These are phyloP conservation scores for Bombus pyrosoma DNA, from an alignment of 1,140 invertebrate genomes.

Conservation along the genomic window DNA sequence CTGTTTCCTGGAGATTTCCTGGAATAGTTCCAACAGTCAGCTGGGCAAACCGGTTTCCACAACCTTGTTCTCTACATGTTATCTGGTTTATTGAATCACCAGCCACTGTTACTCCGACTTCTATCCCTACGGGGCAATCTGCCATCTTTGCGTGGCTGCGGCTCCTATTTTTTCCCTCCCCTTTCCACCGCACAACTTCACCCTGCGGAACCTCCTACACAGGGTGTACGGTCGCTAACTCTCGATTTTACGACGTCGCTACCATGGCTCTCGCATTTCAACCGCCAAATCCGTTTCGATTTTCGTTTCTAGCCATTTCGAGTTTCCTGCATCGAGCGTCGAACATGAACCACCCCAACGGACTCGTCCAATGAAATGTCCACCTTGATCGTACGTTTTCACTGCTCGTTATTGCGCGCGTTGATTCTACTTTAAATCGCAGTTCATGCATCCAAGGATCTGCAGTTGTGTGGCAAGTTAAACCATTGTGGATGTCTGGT, in stretches of 20 bases:
- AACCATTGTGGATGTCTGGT: neutral
- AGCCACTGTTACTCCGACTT: constrained; percentile 59
- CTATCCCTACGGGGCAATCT: constrained; percentile 69
- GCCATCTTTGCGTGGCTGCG: constrained; percentile 65
- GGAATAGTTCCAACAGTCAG: constrained; percentile 71
- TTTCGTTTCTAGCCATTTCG: constrained; percentile 29
- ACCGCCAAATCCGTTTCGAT: constrained; percentile 33
- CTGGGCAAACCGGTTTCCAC: constrained; percentile 52
- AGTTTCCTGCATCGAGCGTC: too few species aligned
- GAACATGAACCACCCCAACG: neutral
- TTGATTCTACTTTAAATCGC: constrained; percentile 8
- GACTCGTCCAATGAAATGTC: constrained; percentile 9
- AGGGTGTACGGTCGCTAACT: constrained; percentile 36
- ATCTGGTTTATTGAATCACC: constrained; percentile 76
- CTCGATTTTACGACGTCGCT: constrained; percentile 35
- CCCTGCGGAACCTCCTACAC: neutral
- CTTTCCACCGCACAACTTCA: neutral
- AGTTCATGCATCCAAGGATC: neutral
- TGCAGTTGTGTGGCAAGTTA: neutral
- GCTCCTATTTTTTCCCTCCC: constrained; percentile 35
- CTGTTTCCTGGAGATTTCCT: constrained; percentile 54
- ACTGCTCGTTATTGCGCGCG: too few species aligned
- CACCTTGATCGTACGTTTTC: neutral
- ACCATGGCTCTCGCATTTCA: constrained; percentile 4
- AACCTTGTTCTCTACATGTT: constrained; percentile 68